These are phyloP conservation scores for Microcebus tavaratra DNA, from an alignment of 2,113 vertebrate genomes.

Conservation along the genomic window DNA sequence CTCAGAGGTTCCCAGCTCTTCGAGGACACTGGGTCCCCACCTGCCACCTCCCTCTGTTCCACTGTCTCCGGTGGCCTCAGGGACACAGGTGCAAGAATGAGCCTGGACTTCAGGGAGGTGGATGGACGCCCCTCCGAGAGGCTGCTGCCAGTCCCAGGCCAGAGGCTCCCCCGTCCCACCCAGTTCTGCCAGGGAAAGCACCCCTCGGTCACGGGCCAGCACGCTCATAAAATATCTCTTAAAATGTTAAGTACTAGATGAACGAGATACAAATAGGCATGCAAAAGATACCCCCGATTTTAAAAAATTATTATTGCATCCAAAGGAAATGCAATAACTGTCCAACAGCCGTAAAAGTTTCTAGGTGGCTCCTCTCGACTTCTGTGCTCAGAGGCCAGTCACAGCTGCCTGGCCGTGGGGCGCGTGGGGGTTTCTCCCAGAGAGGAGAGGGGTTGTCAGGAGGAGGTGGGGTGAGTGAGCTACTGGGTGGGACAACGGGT, in stretches of 20 bases:
- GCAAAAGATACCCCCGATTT: neutral
- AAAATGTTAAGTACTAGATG: neutral
- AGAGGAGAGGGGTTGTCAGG: no score
- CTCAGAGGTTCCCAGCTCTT: neutral
- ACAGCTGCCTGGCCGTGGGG: neutral
- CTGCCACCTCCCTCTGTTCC: neutral
- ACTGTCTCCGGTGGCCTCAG: no score
- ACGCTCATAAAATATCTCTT: neutral
- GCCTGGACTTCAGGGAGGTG: neutral
- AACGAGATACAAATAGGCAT: neutral
- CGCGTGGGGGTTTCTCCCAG: neutral
- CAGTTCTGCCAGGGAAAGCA: fast-evolving
- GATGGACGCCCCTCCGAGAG: neutral
- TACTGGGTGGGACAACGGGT: no score
- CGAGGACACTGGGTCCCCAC: fast-evolving
- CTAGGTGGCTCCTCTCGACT: neutral
- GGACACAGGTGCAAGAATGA: neutral
- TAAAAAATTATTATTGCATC: neutral
- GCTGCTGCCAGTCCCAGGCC: neutral
- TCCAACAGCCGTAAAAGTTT: neutral
- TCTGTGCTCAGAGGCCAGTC: neutral
- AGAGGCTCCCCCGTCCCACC: neutral
- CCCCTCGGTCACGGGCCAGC: no score
- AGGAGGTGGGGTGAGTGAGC: fast-evolving
- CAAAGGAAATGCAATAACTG: neutral